Evolutionary conservation across 2,113 vertebrate genomes (phyloP).

Genomic region (Scopus umbretta): DNA sequence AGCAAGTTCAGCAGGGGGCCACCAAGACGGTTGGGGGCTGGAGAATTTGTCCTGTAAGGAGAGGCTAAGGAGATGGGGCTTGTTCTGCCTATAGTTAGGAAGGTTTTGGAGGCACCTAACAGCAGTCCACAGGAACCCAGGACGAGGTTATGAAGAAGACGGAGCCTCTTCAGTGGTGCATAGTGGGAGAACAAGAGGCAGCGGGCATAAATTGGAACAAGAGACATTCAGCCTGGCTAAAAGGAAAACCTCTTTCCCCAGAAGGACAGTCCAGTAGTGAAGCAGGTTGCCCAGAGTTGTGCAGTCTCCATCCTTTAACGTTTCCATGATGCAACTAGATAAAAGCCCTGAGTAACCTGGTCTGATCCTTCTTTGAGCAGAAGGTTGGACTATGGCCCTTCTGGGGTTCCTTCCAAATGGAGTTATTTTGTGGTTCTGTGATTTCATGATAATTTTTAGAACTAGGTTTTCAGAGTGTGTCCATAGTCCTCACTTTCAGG

Average conservation of each 20-base stretch:
- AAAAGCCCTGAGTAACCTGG: background rate
- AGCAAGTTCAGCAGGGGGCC: background rate
- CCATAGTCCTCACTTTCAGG: background rate
- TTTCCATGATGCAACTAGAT: background rate
- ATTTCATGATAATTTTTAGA: background rate
- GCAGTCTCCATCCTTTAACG: background rate
- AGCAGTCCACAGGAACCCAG: background rate
- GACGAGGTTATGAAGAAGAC: background rate
- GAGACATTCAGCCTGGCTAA: background rate
- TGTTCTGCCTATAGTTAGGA: background rate
- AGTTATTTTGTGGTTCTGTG: background rate
- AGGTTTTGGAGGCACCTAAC: background rate
- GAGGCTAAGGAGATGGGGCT: background rate
- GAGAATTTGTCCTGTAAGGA: background rate
- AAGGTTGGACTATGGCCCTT: background rate
- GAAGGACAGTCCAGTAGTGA: background rate
- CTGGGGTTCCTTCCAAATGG: background rate
- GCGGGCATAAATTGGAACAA: background rate
- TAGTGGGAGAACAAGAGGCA: background rate
- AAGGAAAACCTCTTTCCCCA: background rate
- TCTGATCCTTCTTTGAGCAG: background rate
- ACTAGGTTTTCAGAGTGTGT: background rate
- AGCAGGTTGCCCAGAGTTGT: background rate
- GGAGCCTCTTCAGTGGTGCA: background rate
- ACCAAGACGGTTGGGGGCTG: background rate